Base-by-base conservation (phyloP, 2,888 invertebrate genomes). In the Chalcis sispes region DNA sequence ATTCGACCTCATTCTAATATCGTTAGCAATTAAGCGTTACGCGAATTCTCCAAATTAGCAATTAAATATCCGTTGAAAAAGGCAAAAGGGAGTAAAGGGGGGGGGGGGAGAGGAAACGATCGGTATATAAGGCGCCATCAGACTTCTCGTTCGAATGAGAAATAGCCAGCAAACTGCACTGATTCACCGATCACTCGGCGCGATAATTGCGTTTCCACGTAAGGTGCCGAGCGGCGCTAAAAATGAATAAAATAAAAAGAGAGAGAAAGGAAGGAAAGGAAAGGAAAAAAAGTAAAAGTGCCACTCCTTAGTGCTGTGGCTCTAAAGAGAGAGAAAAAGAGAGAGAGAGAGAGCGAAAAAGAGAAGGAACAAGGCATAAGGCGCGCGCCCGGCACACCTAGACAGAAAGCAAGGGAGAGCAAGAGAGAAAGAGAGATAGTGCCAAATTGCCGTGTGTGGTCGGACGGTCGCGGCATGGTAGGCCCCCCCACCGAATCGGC, bases 371-470 rank as follows among this genome's bases (percentile, higher is more conserved):
- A n/a, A n/a, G 40, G 32, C 54, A 1, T 23, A 27, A 56, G 56
- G 52, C 62, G 64, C 40, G 75, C 75, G 78, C 81, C 71, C 58
- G 54, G 64, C 65, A 71, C 46, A 71, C 46, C 52, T 46, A 8
- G 32, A 42, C 13, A 42, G 42, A 2, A 81, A 82, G 79, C 76
- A 79, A 78, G 15, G 46, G 79, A 80, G 82, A 80, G 77, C 79
- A 81, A 42, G 15, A 42, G 42, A 42, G 15, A 36, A 36, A 36
- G 36, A 36, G 36, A 36, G 48, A 58, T 62, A 66, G 29, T 36
- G 36, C 25, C 84, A 84, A 84, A 86, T 85, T 85, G 87, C 85
- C 62, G 67, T 86, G 86, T 87, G 86, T 86, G 86, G 86, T 87
- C 87, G 84, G 81, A 80, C 54, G 23, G 58, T 29, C 23, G 69